phyloP scores from a whole-genome alignment of 2,113 vertebrate genomes.

The Megaptera novaeangliae region DNA sequence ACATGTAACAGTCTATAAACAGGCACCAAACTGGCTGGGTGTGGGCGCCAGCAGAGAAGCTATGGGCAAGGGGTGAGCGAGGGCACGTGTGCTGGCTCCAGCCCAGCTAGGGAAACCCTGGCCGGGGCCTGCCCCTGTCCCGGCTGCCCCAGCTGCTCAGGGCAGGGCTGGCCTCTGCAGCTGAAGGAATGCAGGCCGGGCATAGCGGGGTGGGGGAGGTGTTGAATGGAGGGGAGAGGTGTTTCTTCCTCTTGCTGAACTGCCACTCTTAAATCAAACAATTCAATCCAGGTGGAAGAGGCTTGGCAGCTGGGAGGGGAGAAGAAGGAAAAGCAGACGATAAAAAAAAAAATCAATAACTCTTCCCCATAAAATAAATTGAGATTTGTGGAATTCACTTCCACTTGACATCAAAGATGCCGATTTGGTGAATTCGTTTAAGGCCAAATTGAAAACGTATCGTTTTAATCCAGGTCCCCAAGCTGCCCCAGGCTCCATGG shows the following conservation, averaged over 20 bases:
- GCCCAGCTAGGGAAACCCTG: not conserved
- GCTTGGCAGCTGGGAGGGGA: slow-evolving; percentile 68
- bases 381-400: slow-evolving; percentile 81
- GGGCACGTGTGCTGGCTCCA: rapidly evolving
- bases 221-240: slow-evolving; percentile 32
- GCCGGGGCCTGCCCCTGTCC: not conserved
- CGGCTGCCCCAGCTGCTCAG: not conserved
- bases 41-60: not conserved
- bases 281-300: slow-evolving; percentile 79
- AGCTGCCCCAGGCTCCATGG: not conserved
- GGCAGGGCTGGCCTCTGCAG: not conserved
- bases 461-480: slow-evolving; percentile 14
- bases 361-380: slow-evolving; percentile 83
- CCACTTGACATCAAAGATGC: slow-evolving; percentile 76
- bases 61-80: not conserved
- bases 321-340: slow-evolving; percentile 73
- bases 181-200: not conserved
- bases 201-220: not conserved
- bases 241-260: slow-evolving; percentile 64
- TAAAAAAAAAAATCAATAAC: slow-evolving; percentile 86
- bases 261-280: slow-evolving; percentile 84
- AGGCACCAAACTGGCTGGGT: not conserved
- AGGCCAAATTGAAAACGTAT: slow-evolving; percentile 73
- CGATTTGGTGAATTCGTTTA: slow-evolving; percentile 77
- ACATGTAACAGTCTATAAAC: not conserved